Evolutionary conservation across 2,113 vertebrate genomes (phyloP).

Genomic region (Solenodon paradoxus): DNA sequence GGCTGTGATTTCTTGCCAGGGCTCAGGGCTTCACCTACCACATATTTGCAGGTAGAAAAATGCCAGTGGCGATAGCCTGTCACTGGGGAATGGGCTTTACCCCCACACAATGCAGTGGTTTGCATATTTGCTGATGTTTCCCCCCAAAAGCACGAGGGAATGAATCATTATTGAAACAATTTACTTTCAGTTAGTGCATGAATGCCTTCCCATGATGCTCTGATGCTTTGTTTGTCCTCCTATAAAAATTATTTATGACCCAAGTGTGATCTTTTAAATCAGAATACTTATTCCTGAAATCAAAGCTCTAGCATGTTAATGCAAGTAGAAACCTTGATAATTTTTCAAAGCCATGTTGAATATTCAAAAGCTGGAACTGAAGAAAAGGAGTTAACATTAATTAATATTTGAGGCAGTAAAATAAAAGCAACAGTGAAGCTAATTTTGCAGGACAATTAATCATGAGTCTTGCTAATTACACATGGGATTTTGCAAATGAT

Average conservation of each 20-base stretch:
- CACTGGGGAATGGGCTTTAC: slow-evolving; percentile 76
- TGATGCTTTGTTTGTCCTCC: slow-evolving; percentile 90
- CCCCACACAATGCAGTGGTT: slow-evolving; percentile 79
- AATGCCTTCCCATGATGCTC: slow-evolving; percentile 90
- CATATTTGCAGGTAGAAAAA: slow-evolving; percentile 72
- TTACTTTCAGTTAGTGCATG: slow-evolving; percentile 90
- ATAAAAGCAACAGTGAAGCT: slow-evolving; percentile 99
- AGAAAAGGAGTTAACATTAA: slow-evolving; percentile 98
- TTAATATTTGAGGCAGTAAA: slow-evolving; percentile 99
- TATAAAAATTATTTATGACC: slow-evolving; percentile 98
- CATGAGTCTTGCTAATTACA: slow-evolving; percentile 99
- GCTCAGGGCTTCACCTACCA: not conserved
- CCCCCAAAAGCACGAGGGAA: slow-evolving; percentile 83
- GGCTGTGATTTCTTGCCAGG: not conserved
- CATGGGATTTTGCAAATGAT: slow-evolving; percentile 99
- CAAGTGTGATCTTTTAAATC: slow-evolving; percentile 89
- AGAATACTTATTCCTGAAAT: slow-evolving; percentile 92
- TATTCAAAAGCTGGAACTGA: slow-evolving; percentile 95
- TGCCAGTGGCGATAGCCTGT: slow-evolving; percentile 58
- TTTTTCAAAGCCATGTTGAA: slow-evolving; percentile 96
- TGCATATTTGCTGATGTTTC: slow-evolving; percentile 91
- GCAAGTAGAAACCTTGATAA: slow-evolving; percentile 87
- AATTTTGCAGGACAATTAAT: slow-evolving; percentile 99
- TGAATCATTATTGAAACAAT: slow-evolving; percentile 96
- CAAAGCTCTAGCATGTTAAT: slow-evolving; percentile 88